Evolutionary conservation across 2,797 vertebrate genomes (phyloP), one percentile per base, ranked within the genome.

Genomic region (Phyllotis vaccarum): DNA sequence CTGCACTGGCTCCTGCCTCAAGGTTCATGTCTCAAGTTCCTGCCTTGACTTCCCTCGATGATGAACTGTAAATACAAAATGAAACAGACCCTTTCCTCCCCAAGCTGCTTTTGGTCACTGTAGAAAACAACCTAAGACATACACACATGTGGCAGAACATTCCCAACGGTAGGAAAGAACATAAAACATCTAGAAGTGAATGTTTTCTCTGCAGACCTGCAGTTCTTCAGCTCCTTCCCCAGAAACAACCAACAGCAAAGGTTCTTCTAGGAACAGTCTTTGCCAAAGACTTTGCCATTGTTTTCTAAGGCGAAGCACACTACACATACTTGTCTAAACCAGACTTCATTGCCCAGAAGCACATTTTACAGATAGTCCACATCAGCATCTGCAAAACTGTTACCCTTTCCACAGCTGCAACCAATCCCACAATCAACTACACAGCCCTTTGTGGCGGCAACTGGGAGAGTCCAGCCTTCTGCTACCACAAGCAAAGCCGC

Each of bases 141-240:
- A 64, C 3, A 34, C 58, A 16, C 9, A 81, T 52, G 34, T 0
- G 13, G 24, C 40, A 89, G 88, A 95, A 68, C 78, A 93, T 78
- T 90, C 17, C 68, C 34, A 58, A 90, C 16, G 89, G 58, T 83
- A 86, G 82, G 46, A 64, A 88, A 94, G 31, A 89, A 27, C n/a
- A 94, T 46, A 86, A 83, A 80, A 60, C 60, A 82, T n/a, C n/a
- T n/a, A 86, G 93, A 93, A 82, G 49, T 83, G 72, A 78, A 91
- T 6, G 27, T 31, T 62, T 34, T 91, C 74, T 49, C 68, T 81
- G 68, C 8, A 85, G 88, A 94, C 75, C 64, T 90, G 17, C 14
- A 21, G 72, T 52, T 88, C n/a, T n/a, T 82, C 21, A 56, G 74
- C 43, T 19, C 60, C 76, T 40, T 66, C 2, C 40, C 21, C 7